phyloP scores from a whole-genome alignment of 2,888 invertebrate species.

The Zeuzera pyrina region DNA sequence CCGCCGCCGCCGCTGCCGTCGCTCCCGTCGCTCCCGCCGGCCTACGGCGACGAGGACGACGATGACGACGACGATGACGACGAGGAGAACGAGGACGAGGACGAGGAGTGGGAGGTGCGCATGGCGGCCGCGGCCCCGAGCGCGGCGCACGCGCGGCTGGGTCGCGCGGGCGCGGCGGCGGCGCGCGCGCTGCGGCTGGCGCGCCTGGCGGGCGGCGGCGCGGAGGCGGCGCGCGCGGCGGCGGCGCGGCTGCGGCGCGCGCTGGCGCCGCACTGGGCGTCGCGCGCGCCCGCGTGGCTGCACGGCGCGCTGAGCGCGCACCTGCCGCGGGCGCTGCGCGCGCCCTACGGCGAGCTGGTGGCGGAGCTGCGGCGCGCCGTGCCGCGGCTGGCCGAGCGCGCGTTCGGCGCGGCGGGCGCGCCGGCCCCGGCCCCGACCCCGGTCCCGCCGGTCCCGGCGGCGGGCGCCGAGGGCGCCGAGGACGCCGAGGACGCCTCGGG shows the following conservation, averaged over 20 bases:
- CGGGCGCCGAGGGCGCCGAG: constrained; percentile 6
- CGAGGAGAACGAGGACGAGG: constrained; percentile 8
- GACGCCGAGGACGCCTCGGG: constrained; percentile 6
- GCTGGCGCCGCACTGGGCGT: constrained; percentile 26
- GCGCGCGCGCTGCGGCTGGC: constrained; percentile 30
- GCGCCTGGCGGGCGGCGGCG: constrained; percentile 23
- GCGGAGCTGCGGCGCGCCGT: constrained; percentile 29
- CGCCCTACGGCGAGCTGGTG: constrained; percentile 27
- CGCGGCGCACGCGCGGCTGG: constrained; percentile 30
- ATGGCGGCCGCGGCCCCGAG: constrained; percentile 30
- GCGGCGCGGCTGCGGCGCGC: constrained; percentile 28
- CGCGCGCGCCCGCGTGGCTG: constrained; percentile 26
- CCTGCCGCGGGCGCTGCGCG: constrained; percentile 24
- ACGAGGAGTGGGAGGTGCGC: constrained; percentile 22
- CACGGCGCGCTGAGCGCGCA: constrained; percentile 28
- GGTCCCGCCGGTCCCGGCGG: constrained; percentile 8
- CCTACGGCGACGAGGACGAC: constrained; percentile 12
- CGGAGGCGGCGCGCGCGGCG: constrained; percentile 14
- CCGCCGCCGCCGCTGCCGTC: constrained; percentile 14
- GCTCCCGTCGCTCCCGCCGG: constrained; percentile 11
- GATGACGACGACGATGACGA: constrained; percentile 14
- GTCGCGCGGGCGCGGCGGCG: constrained; percentile 22
- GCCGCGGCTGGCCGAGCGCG: constrained; percentile 31
- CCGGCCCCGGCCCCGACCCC: constrained; percentile 10
- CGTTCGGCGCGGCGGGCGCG: constrained; percentile 14